Conservation (phyloP, 2,888 invertebrate species). For the Exephanes ischioxanthus region DNA sequence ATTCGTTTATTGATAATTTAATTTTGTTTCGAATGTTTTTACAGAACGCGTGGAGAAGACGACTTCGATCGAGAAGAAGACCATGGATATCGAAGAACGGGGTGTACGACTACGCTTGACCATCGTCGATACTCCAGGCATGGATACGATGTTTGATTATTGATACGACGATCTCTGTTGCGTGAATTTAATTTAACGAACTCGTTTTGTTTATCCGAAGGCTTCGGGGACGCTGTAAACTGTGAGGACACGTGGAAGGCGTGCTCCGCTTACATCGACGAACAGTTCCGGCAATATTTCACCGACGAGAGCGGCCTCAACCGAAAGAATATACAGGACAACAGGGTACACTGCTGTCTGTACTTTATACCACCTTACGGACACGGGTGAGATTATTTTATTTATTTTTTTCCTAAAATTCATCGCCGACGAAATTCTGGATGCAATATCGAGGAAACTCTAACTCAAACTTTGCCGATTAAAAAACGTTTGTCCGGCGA, state of each 20-base stretch:
- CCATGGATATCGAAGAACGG: constrained; percentile 97
- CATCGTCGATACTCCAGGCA: constrained; percentile 96
- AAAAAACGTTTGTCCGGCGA: neutral
- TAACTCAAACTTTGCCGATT: neutral
- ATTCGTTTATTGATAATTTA: constrained; percentile 16
- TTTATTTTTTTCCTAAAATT: neutral
- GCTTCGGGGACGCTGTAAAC: constrained; percentile 97
- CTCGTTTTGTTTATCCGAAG: constrained; percentile 75
- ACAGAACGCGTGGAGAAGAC: constrained; percentile 87
- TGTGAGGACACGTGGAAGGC: constrained; percentile 97
- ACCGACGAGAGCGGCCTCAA: constrained; percentile 98
- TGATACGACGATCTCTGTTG: neutral
- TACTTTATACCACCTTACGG: constrained; percentile 98
- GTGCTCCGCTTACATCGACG: constrained; percentile 96
- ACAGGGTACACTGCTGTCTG: constrained; percentile 97
- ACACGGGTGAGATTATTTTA: constrained; percentile 90
- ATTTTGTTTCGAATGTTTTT: constrained; percentile 48
- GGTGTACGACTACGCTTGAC: constrained; percentile 96
- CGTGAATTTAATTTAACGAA: neutral
- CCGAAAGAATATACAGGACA: constrained; percentile 97
- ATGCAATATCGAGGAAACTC: neutral
- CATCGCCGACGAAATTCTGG: neutral
- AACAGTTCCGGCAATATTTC: constrained; percentile 91
- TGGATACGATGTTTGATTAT: neutral
- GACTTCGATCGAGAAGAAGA: constrained; percentile 88